Evolutionary conservation across 2,888 invertebrate species (phyloP), one percentile per base, ranked within the genome.

Genomic region (Anorthoa munda): DNA sequence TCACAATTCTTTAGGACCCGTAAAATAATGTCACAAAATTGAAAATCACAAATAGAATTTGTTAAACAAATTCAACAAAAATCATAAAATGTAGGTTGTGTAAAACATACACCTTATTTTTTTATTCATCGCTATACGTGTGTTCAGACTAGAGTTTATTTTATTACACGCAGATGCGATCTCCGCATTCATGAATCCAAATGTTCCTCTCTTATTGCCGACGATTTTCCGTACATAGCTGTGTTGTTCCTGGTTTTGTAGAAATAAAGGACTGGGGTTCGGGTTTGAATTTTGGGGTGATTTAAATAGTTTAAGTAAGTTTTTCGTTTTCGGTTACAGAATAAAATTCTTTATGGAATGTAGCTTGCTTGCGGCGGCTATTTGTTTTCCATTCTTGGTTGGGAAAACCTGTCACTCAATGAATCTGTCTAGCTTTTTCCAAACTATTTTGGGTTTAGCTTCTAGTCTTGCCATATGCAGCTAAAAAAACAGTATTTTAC

Each of bases 111-210:
- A 75, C 67, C 69, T 79, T 65, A 46, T 61, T 86, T 81, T 63
- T 81, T 81, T 83, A 86, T 85, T 86, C 87, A 85, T 85, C 71
- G 74, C 66, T 75, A 23, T 58, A 79, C 75, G 73, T 77, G 71
- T 81, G 72, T 83, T 74, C 75, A 55, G 60, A 21, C 67, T 64
- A 70, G 56, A 71, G 77, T 85, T 87, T 85, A 87, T 87, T 87
- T 87, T 87, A 87, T 83, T 80, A 48, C 48, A 84, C 85, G 69
- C 81, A 85, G 82, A 87, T 86, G 80, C 74, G 88, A 88, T 91
- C 86, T 84, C 84, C 82, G 86, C 84, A 86, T 88, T 92, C 90
- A 91, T 92, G 92, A 92, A 92, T 91, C 90, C 86, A 87, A 92
- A 92, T 92, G 87, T 84, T 86, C 87, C 79, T 87, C 87, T 88